These are phyloP conservation scores for Aphaenogaster ashmeadi DNA, from an alignment of 1,140 invertebrate genomes.

Conservation along the genomic window DNA sequence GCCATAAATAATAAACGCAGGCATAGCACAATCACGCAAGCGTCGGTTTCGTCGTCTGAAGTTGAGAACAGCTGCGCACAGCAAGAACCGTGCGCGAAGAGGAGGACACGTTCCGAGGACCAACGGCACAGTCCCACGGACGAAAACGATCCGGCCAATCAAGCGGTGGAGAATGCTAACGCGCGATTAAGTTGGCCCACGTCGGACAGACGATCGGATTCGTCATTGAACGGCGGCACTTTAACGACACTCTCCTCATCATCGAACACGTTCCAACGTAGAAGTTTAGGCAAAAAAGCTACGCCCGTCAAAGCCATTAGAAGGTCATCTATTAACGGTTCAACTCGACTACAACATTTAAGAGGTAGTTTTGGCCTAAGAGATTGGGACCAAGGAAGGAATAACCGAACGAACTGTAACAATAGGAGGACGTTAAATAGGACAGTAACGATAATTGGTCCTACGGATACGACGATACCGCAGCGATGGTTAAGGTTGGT, in stretches of 20 bases:
- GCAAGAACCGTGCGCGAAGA: conserved; percentile 78
- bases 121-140: conserved; percentile 77
- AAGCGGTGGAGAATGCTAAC: conserved; percentile 72
- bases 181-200: conserved; percentile 79
- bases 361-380: conserved; percentile 80
- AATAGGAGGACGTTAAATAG: conserved; percentile 68
- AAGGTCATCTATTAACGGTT: conserved; percentile 82
- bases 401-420: conserved; percentile 70
- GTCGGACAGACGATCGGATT: conserved; percentile 56
- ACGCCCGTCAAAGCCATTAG: conserved; percentile 83
- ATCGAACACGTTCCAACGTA: conserved; percentile 82
- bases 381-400: conserved; percentile 81
- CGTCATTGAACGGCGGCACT: conserved; percentile 45
- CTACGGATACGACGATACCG: conserved; percentile 71
- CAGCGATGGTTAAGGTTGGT: conserved; percentile 84
- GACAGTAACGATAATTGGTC: conserved; percentile 59
- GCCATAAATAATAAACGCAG: conserved; percentile 72
- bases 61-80: conserved; percentile 53
- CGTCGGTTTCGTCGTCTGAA: conserved; percentile 13
- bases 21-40: conserved; percentile 78
- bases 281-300: conserved; percentile 85
- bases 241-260: conserved; percentile 75
- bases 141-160: conserved; percentile 84
- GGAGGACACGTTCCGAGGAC: conserved; percentile 84
- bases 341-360: conserved; percentile 77